Evolutionary conservation across 2,888 invertebrate species (phyloP), one percentile per base, ranked within the genome.

Genomic region (Onthophagus sagittarius): DNA sequence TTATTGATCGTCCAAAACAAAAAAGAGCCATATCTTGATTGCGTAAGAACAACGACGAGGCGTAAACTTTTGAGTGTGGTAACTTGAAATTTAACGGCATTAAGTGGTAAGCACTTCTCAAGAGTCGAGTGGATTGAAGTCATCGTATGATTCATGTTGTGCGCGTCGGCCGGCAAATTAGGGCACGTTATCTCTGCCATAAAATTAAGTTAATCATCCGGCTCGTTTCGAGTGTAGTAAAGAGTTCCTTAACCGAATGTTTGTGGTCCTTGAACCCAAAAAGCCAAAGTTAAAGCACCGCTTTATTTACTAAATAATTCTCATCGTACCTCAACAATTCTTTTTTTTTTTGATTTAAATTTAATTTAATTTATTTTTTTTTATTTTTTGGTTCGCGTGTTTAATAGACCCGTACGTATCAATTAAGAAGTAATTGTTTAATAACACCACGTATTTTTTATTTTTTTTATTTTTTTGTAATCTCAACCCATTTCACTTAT

Each of bases 201-300:
- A 53, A 53, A 53, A 53, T 53, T 71, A 74, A 74, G 71, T 72
- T 71, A 74, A 72, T 74, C 72, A 71, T 72, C 71, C 69, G 72
- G 71, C 71, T 72, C 75, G 73, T 73, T 73, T 75, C 71, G 75
- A 73, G 63, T 71, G 75, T 73, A 69, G 65, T 71, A 70, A 72
- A 71, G 71, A 74, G 74, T 74, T 74, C 74, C 70, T 74, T 74
- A 74, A 74, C 74, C 74, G 74, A 74, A 74, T 74, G 74, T 72
- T 74, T 74, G 71, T 71, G 72, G 74, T 74, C 74, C 74, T 74
- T 74, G 74, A 74, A 74, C 74, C 70, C 74, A 23, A 23, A 23
- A 74, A 74, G 72, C 70, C 74, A 23, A 23, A 23, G 23, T 3
- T 3, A 23, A 23, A 23, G 69, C 63, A 69, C 31, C 39, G 39